Conservation (phyloP, 2,888 invertebrate genomes). For the Galeruca laticollis region DNA sequence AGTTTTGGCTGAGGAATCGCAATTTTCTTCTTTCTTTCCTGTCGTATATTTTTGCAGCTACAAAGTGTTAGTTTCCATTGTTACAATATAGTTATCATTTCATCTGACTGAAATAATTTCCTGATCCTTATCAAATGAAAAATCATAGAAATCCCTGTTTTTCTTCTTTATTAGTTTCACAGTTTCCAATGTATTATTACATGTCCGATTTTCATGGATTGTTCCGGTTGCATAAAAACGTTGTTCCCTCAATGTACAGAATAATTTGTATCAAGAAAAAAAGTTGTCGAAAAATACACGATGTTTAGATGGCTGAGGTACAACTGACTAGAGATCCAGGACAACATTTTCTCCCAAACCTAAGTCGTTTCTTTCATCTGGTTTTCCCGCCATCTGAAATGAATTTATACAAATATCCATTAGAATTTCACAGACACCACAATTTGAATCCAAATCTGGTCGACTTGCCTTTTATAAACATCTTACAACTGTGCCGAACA, state of each 20-base stretch:
- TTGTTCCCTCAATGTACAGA: slow-evolving; percentile 17
- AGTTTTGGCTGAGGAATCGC: slow-evolving; percentile 23
- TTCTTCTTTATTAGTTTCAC: slow-evolving; percentile 17
- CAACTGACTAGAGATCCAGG: slow-evolving; percentile 19
- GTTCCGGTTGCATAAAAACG: slow-evolving; percentile 24
- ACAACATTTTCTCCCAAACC: slow-evolving; percentile 14
- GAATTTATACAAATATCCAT: slow-evolving; percentile 15
- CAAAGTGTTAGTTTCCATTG: slow-evolving; percentile 18
- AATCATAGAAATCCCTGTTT: slow-evolving; percentile 25
- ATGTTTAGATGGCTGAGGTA: slow-evolving; percentile 16
- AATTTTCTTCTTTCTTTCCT: slow-evolving; percentile 21
- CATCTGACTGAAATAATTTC: slow-evolving; percentile 29
- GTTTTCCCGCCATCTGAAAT: not conserved
- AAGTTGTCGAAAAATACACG: slow-evolving; percentile 19
- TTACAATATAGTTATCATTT: slow-evolving; percentile 38
- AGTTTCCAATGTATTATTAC: too few species aligned
- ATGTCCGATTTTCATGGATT: slow-evolving; percentile 32
- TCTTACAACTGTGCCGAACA: too few species aligned
- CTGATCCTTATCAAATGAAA: too few species aligned
- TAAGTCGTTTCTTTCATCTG: slow-evolving; percentile 8
- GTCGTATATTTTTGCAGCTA: not conserved
- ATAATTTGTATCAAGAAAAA: slow-evolving; percentile 20
- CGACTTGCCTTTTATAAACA: not conserved
- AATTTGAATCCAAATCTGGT: slow-evolving; percentile 7
- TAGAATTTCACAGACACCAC: slow-evolving; percentile 3